Percentiles rank a stretch among this genome's conserved stretches.
Conservation (phyloP, 2,113 vertebrate genomes). For the Cynocephalus volans region DNA sequence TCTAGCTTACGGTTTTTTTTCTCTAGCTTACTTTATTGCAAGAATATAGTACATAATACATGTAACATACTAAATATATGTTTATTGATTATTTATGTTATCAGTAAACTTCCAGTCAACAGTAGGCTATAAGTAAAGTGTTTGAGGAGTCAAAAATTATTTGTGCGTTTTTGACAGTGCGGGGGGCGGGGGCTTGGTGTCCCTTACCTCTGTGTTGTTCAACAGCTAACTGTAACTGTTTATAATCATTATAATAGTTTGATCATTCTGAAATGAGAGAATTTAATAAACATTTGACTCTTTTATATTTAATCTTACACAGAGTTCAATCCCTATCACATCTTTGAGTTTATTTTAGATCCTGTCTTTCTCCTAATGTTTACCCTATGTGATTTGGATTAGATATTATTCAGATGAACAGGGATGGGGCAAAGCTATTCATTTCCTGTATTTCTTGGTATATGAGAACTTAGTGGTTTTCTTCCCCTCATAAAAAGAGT, state of each 20-base stretch:
- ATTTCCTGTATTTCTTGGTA: neutral
- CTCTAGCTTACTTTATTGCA: too few species aligned
- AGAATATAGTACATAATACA: too few species aligned
- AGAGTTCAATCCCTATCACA: neutral
- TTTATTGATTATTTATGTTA: too few species aligned
- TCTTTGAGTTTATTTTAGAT: conserved; percentile 10
- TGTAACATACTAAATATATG: too few species aligned
- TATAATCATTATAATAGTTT: conserved; percentile 29
- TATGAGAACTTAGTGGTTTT: neutral
- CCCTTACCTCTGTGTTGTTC: too few species aligned
- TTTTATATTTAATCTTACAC: conserved; percentile 28
- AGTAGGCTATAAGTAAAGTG: too few species aligned
- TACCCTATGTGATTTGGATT: neutral
- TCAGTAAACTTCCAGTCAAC: too few species aligned
- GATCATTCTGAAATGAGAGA: conserved; percentile 57
- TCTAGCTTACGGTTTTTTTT: too few species aligned
- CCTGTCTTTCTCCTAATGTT: neutral
- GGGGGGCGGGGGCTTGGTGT: too few species aligned
- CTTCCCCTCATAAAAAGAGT: neutral
- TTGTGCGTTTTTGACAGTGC: too few species aligned
- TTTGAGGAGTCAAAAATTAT: too few species aligned
- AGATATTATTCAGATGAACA: neutral
- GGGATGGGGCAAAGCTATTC: neutral
- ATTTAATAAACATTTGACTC: conserved; percentile 22
- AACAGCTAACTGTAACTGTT: neutral